A percentile compares a stretch with the other conserved stretches of the same genome.
phyloP scores from a whole-genome alignment of 2,797 vertebrate species.

The Choloepus didactylus region DNA sequence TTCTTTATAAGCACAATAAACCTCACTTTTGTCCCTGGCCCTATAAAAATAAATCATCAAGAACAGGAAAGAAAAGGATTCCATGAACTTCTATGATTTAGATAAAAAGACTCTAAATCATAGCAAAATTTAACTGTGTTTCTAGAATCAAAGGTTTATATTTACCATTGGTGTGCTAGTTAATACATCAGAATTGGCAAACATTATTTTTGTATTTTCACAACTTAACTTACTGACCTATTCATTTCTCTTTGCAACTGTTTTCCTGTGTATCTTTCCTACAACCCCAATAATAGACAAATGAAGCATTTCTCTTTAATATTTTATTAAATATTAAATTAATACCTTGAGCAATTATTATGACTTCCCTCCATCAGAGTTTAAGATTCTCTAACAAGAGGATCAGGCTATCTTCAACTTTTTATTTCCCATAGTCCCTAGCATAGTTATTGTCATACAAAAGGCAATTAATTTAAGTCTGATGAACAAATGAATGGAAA shows the following conservation, averaged over 20 bases:
- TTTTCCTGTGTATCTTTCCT: background rate
- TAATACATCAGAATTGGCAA: background rate
- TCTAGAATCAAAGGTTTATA: background rate
- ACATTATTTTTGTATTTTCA: background rate
- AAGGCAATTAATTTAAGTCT: background rate
- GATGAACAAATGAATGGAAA: slow-evolving; percentile 28
- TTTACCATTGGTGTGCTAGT: background rate
- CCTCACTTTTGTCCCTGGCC: background rate
- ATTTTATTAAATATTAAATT: slow-evolving; percentile 17
- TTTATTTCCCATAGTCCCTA: background rate
- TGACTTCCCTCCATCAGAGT: background rate
- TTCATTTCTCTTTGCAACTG: background rate
- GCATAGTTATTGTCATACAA: background rate
- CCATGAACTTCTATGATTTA: background rate
- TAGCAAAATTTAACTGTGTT: background rate
- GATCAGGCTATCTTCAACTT: slow-evolving; percentile 9
- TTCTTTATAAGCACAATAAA: slow-evolving; percentile 3
- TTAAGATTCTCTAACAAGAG: background rate
- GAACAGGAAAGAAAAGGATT: background rate
- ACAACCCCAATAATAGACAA: background rate
- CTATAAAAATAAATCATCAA: slow-evolving; percentile 45
- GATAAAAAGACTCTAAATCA: slow-evolving; percentile 51
- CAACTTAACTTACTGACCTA: background rate
- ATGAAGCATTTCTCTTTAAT: slow-evolving; percentile 7
- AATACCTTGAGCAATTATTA: slow-evolving; percentile 44